phyloP scores from a whole-genome alignment of 1,140 invertebrate species.

The Caenorhabditis remanei region DNA sequence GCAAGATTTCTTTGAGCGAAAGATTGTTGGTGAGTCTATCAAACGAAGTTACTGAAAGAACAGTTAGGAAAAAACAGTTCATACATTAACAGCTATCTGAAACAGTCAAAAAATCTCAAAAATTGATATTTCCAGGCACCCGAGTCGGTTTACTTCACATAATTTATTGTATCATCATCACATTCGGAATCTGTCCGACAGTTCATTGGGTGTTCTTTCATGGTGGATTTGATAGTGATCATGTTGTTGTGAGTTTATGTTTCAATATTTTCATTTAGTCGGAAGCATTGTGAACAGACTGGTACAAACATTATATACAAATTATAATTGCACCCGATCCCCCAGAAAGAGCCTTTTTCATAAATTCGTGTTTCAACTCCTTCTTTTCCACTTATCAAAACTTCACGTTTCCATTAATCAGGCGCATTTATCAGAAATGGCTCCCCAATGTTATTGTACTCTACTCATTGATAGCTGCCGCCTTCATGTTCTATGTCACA shows the following conservation, averaged over 20 bases:
- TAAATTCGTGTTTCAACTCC: no score
- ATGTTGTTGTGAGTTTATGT: slow-evolving; percentile 78
- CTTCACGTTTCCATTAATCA: neutral
- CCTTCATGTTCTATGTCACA: slow-evolving; percentile 90
- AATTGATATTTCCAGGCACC: slow-evolving; percentile 69
- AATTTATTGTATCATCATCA: slow-evolving; percentile 88
- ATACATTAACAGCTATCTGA: neutral
- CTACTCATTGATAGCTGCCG: slow-evolving; percentile 88
- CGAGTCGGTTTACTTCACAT: slow-evolving; percentile 80
- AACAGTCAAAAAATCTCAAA: neutral
- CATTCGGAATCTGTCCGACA: slow-evolving; percentile 91
- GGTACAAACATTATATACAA: no score
- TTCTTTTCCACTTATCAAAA: neutral
- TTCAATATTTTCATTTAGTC: neutral
- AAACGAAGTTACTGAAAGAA: no score
- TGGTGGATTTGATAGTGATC: slow-evolving; percentile 87
- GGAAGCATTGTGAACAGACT: no score
- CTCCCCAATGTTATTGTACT: slow-evolving; percentile 89
- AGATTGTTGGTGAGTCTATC: slow-evolving; percentile 75
- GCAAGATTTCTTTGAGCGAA: slow-evolving; percentile 84
- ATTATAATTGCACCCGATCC: no score
- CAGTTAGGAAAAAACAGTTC: no score
- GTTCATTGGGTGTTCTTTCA: slow-evolving; percentile 90
- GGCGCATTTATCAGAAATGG: slow-evolving; percentile 86
- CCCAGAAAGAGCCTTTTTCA: no score